Evolutionary conservation across 2,797 vertebrate genomes (phyloP).

Genomic region (Arctocebus calabarensis): DNA sequence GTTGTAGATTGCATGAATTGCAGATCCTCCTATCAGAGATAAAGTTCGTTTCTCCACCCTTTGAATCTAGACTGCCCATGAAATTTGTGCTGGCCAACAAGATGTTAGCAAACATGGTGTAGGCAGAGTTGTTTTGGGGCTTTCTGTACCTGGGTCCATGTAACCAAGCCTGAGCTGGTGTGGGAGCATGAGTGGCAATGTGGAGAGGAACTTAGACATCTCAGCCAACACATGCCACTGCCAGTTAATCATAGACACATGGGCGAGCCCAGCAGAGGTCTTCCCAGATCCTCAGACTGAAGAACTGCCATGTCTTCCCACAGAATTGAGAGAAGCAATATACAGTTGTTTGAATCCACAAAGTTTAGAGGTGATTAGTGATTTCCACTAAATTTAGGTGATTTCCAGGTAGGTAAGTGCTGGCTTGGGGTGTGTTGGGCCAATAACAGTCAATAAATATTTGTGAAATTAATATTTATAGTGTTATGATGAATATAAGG

Average conservation of each 20-base stretch:
- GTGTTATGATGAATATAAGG: conserved; percentile 56
- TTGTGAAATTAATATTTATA: conserved; percentile 67
- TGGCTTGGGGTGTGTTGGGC: too few species aligned
- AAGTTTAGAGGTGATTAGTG: background rate
- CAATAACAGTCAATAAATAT: background rate
- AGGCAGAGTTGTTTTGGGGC: background rate
- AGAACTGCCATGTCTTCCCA: background rate
- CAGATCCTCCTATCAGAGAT: background rate
- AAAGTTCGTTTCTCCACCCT: background rate
- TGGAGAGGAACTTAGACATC: background rate
- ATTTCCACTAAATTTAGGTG: too few species aligned
- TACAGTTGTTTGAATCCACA: background rate
- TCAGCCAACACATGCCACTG: background rate
- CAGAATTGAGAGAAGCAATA: background rate
- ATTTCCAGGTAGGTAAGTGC: too few species aligned
- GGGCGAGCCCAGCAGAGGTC: background rate
- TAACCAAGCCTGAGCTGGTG: background rate
- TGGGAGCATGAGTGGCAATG: background rate
- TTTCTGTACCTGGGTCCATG: background rate
- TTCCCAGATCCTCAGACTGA: background rate
- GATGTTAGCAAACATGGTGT: background rate
- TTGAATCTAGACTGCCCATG: background rate
- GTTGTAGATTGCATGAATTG: background rate
- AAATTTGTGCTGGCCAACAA: background rate
- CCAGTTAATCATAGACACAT: background rate